Percentiles rank a stretch among this genome's conserved stretches.
phyloP scores from a whole-genome alignment of 2,113 vertebrate species.

The Pelecanus crispus region DNA sequence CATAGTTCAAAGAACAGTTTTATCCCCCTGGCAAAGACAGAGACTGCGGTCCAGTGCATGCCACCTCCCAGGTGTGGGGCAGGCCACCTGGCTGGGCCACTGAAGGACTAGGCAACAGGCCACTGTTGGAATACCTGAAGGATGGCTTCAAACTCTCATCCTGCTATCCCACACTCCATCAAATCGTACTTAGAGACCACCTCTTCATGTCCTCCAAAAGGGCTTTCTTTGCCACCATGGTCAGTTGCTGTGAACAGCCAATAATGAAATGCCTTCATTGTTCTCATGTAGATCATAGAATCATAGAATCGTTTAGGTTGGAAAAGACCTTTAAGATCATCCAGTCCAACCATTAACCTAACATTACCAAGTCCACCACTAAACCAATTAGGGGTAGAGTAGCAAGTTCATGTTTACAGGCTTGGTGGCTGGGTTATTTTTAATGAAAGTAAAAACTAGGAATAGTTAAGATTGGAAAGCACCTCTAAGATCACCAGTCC shows the following conservation, averaged over 20 bases:
- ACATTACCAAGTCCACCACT: too few species aligned
- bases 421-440: too few species aligned
- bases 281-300: background rate
- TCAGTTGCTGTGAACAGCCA: background rate
- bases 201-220: background rate
- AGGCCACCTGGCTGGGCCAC: background rate
- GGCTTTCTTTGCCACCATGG: background rate
- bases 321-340: too few species aligned
- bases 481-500: too few species aligned
- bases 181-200: background rate
- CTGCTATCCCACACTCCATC: background rate
- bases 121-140: background rate
- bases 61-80: background rate
- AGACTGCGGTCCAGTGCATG: rapidly evolving
- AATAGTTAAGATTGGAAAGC: too few species aligned
- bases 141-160: background rate
- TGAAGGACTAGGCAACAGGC: background rate
- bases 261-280: background rate
- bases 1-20: background rate
- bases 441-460: too few species aligned
- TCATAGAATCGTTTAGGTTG: too few species aligned
- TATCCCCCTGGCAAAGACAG: background rate
- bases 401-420: too few species aligned
- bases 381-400: too few species aligned
- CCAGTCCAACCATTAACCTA: too few species aligned